Base-by-base conservation (phyloP, 1,140 invertebrate species). In the Dysdera silvatica region DNA sequence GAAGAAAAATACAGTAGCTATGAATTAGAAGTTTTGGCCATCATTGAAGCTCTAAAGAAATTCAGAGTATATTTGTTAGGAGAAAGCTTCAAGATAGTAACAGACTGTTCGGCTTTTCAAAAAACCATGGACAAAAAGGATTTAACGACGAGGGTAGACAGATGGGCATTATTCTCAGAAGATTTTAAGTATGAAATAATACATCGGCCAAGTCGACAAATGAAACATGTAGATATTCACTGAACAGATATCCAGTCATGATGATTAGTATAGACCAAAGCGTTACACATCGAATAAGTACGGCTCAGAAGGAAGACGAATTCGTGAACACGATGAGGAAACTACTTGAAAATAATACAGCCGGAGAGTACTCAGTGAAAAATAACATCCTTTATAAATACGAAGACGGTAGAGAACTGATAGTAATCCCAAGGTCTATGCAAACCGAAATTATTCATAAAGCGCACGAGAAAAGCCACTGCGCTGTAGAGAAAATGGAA, bases 61-160 rank as follows among this genome's bases (percentile, higher is more conserved):
- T 48, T 63, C 8, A n/a, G n/a, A n/a, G n/a, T n/a, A n/a, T n/a
- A n/a, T n/a, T n/a, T n/a, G n/a, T n/a, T n/a, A n/a, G n/a, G n/a
- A n/a, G n/a, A n/a, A 16, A 61, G 58, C 43, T 28, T 47, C 8
- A 54, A 35, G 6, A 49, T 67, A 24, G 28, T 65, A 14, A 67
- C 54, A 3, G 54, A 65, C 35, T 59, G 47, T 49, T 33, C 43
- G n/a, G 54, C 61, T 2, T 43, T 65, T 7, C 32, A 57, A 29
- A 31, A 49, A n/a, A 55, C 53, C 6, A 48, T 65, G 4, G 8
- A 29, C 6, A 67, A 60, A n/a, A 28, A 40, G 37, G 52, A 57
- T 7, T 18, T 52, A 4, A 2, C 28, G 2, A 14, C 43, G 8
- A 29, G 45, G 33, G 45, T 54, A 23, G 33, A 26, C 16, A 20